These are phyloP conservation scores for Cinclus mexicanus DNA, from an alignment of 2,113 vertebrate genomes.

Conservation along the genomic window DNA sequence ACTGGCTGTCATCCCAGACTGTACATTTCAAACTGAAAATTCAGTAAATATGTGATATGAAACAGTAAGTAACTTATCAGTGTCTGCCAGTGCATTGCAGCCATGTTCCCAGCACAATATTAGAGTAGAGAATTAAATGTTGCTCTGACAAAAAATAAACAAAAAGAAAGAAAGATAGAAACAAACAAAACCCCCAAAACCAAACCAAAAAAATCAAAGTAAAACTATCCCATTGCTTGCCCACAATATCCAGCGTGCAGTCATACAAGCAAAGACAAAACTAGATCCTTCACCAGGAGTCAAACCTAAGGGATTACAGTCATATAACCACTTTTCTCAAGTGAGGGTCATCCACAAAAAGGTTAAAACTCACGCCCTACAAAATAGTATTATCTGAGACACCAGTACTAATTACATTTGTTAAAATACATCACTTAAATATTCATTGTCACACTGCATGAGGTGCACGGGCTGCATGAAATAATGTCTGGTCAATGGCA, in stretches of 20 bases:
- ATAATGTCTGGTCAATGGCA: not conserved
- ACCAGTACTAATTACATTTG: not conserved
- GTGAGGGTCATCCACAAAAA: not conserved
- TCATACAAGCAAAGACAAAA: not conserved
- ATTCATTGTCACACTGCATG: not conserved
- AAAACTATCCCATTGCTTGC: not conserved
- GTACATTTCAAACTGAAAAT: conserved; percentile 32
- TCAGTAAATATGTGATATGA: not conserved
- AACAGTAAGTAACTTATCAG: conserved; percentile 46
- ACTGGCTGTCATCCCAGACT: conserved; percentile 41
- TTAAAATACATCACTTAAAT: not conserved
- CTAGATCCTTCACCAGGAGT: not conserved
- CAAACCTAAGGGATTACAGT: not conserved
- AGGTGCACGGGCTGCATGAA: not conserved
- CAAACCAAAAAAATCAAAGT: not conserved
- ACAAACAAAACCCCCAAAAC: not conserved
- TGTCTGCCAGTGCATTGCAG: conserved; percentile 13
- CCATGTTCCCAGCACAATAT: not conserved
- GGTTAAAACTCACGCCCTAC: not conserved
- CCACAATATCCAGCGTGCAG: not conserved
- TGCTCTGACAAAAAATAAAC: not conserved
- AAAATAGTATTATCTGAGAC: not conserved
- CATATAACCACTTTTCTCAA: not conserved
- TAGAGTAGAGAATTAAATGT: not conserved
- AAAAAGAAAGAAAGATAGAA: not conserved